Percentiles rank a stretch among this genome's conserved stretches.
Conservation (phyloP, 2,888 invertebrate species). For the Polyommatus iphigenia region DNA sequence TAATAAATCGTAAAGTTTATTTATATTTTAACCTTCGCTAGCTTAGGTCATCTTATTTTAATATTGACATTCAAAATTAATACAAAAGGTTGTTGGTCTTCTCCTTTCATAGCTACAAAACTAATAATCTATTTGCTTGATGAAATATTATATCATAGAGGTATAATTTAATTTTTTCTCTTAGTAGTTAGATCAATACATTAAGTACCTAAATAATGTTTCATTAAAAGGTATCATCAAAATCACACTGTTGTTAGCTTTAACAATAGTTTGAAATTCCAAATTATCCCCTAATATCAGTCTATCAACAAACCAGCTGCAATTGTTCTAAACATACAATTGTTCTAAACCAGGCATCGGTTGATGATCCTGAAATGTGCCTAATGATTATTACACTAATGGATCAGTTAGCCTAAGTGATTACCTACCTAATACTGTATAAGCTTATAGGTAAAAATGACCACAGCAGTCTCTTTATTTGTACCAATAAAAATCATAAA, state of each 20-base stretch:
- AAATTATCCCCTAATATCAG: background rate
- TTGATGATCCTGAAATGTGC: background rate
- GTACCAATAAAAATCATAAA: no score
- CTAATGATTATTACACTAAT: background rate
- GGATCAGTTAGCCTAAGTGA: background rate
- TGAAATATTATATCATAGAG: no score
- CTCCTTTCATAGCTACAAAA: no score
- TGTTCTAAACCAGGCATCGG: background rate
- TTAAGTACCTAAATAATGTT: background rate
- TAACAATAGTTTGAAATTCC: background rate
- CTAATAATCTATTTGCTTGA: no score
- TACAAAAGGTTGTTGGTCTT: no score
- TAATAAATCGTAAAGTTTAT: background rate
- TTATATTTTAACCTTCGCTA: background rate
- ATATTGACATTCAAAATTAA: no score
- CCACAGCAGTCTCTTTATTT: no score
- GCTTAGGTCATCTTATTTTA: no score
- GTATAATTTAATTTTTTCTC: background rate
- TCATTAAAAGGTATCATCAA: background rate
- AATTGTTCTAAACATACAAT: conserved; percentile 9
- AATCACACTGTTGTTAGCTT: background rate
- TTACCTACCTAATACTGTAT: background rate
- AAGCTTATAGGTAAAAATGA: background rate
- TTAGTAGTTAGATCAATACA: background rate
- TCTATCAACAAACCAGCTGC: background rate